Evolutionary conservation across 2,888 invertebrate species (phyloP).

Genomic region (Ectropis crepuscularia): DNA sequence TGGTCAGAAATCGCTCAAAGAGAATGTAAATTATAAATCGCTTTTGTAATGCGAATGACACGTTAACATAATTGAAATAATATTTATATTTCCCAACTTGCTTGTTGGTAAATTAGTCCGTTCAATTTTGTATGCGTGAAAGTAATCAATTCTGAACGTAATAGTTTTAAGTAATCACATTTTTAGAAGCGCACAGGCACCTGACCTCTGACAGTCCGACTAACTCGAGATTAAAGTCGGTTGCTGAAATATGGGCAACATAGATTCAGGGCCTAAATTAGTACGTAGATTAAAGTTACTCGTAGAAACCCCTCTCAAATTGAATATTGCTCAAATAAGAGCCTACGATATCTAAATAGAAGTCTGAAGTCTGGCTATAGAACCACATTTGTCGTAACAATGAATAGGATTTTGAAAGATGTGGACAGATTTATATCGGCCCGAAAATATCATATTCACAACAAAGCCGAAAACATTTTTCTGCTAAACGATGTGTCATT

Average conservation of each 20-base stretch:
- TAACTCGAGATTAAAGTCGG: conserved; percentile 10
- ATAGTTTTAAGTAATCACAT: conserved; percentile 40
- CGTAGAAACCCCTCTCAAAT: conserved; percentile 5
- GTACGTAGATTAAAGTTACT: conserved; percentile 11
- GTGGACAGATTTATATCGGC: not conserved
- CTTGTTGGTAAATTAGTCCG: conserved; percentile 23
- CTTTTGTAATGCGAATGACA: too few species aligned
- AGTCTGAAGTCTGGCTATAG: not conserved
- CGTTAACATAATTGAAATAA: not conserved
- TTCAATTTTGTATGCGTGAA: conserved; percentile 32
- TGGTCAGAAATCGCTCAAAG: too few species aligned
- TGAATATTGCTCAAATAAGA: conserved; percentile 10
- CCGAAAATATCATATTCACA: not conserved
- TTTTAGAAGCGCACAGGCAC: conserved; percentile 32
- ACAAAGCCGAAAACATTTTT: not conserved
- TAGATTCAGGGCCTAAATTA: conserved; percentile 8
- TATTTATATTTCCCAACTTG: not conserved
- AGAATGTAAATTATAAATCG: too few species aligned
- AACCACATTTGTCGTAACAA: not conserved
- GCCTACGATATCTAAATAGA: not conserved
- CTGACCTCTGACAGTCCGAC: conserved; percentile 12
- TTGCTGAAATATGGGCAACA: conserved; percentile 13
- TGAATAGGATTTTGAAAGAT: not conserved
- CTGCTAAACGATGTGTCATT: not conserved
- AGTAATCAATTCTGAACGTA: conserved; percentile 34